These are phyloP conservation scores for Abramis brama DNA, from an alignment of 2,113 vertebrate species.

Conservation along the genomic window DNA sequence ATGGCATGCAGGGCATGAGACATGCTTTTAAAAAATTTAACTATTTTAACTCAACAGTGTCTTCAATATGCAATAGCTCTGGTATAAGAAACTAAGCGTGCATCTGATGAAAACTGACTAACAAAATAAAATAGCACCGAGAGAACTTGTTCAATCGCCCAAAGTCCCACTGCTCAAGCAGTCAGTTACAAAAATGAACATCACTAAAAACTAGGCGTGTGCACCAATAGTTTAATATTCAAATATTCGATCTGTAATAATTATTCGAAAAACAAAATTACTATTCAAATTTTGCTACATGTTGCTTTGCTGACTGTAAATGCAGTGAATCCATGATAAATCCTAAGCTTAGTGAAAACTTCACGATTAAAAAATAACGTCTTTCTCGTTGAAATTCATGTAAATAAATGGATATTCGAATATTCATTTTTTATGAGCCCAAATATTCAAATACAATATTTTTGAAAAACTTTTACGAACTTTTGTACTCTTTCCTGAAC, in stretches of 20 bases:
- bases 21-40: neutral
- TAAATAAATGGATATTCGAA: no score
- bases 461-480: no score
- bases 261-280: neutral
- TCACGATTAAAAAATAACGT: no score
- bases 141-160: neutral
- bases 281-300: neutral
- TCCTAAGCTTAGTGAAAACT: neutral
- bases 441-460: no score
- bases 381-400: no score
- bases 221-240: neutral
- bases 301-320: neutral
- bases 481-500: neutral
- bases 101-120: neutral
- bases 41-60: neutral
- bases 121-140: neutral
- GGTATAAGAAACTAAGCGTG: neutral
- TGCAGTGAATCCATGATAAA: neutral
- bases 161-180: neutral
- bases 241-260: neutral
- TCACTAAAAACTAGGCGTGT: neutral
- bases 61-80: neutral
- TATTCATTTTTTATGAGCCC: no score
- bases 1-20: neutral
- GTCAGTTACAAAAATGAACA: neutral